phyloP scores from a whole-genome alignment of 2,113 vertebrate species.

The Pollachius pollachius region DNA sequence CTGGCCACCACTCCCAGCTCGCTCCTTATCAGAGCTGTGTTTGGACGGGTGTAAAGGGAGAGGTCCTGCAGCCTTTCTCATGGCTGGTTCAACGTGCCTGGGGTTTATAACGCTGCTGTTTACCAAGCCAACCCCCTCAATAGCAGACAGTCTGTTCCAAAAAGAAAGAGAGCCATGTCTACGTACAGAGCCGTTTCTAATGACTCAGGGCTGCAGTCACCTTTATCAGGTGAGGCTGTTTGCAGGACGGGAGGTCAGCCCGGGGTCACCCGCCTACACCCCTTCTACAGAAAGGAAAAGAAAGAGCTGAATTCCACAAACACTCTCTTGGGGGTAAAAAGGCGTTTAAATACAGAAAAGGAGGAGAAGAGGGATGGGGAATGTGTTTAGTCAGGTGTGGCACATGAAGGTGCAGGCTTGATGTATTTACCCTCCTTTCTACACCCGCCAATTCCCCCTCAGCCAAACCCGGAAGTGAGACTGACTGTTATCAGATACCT shows the following conservation, averaged over 20 bases:
- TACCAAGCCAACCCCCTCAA: slow-evolving; percentile 53
- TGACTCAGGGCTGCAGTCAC: slow-evolving; percentile 81
- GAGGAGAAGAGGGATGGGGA: slow-evolving; percentile 61
- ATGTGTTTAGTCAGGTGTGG: slow-evolving; percentile 76
- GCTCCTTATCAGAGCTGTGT: slow-evolving; percentile 71
- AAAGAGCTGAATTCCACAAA: slow-evolving; percentile 60
- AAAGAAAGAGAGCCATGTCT: slow-evolving; percentile 30
- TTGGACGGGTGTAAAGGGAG: slow-evolving; percentile 48
- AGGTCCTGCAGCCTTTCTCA: slow-evolving; percentile 32
- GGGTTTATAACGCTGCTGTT: slow-evolving; percentile 72
- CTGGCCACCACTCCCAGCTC: slow-evolving; percentile 35
- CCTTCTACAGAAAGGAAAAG: slow-evolving; percentile 43
- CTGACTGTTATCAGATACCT: too few relatives aligned
- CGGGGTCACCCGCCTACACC: slow-evolving; percentile 61
- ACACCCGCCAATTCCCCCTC: slow-evolving; percentile 15
- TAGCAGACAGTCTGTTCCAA: slow-evolving; percentile 56
- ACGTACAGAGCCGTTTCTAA: slow-evolving; percentile 72
- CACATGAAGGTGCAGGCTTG: slow-evolving; percentile 42
- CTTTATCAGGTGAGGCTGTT: slow-evolving; percentile 83
- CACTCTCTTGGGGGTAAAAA: slow-evolving; percentile 45
- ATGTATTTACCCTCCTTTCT: slow-evolving; percentile 31
- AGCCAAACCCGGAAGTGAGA: slow-evolving; percentile 2
- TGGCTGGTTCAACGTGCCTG: slow-evolving; percentile 38
- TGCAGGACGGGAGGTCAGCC: slow-evolving; percentile 79
- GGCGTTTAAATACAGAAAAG: slow-evolving; percentile 50